Base-by-base conservation (phyloP, 2,113 vertebrate species). In the Empidonax alnorum region DNA sequence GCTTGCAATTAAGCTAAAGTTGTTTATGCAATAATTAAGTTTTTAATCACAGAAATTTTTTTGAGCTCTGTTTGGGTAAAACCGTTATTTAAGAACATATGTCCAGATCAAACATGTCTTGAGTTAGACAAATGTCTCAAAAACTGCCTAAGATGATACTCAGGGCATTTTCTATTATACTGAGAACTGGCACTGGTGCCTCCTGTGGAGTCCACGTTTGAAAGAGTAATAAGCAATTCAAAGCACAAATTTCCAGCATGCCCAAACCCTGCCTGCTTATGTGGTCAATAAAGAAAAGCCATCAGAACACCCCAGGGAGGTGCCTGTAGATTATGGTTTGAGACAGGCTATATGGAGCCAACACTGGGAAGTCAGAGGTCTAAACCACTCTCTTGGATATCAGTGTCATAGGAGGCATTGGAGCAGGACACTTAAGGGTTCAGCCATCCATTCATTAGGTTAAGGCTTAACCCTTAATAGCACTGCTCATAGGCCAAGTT, bases 1-100 rank as follows among this genome's bases (percentile, higher is more conserved):
- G 68, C 42, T 84, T 79, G 75, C 73, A 83, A 90, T 86, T 84
- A 84, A 81, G 28, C 66, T 81, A 0, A 84, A 89, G 56, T 61
- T 87, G 71, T 72, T 91, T 78, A 87, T 66, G 39, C 28, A 75
- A 58, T 92, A 81, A 95, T 89, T 75, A 84, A 88, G 9, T 16
- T 84, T 93, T 90, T 86, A 88, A 72, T 75, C 0, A 33, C 62
- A 41, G 44, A 80, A 69, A 41, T 90, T 63, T 85, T 75, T 67
- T 63, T 41, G 11, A 67, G 16, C 39, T 90, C 39, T 86, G 2
- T 84, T 93, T 84, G 59, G 27, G 47, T 35, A 67, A 83, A 91
- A 84, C 14, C 10, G 21, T 73, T 65, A 27, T 85, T 93, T 89
- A 77, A 87, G 67, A 80, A 62, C 8, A 6, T 68, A 30, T 50